Conservation (phyloP, 2,113 vertebrate species). For the Argyrosomus japonicus region DNA sequence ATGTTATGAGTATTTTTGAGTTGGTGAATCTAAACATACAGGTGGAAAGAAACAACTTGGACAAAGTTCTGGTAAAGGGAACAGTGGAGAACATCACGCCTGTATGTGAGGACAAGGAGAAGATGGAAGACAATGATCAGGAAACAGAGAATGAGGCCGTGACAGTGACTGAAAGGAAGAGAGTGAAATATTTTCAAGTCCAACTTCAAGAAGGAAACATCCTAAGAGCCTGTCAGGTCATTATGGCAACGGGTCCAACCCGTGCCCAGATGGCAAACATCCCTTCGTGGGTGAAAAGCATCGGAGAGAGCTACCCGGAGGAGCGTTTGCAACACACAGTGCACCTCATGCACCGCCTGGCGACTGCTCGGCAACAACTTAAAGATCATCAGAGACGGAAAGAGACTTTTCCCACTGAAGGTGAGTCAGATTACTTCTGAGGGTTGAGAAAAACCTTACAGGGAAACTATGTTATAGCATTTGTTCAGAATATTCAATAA, state of each 20-base stretch:
- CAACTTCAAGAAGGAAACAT: conserved; percentile 72
- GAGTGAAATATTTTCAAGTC: conserved; percentile 77
- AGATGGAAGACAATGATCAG: not conserved
- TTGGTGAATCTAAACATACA: conserved; percentile 57
- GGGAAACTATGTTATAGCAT: not conserved
- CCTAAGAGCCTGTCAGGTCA: conserved; percentile 70
- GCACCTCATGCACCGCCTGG: conserved; percentile 80
- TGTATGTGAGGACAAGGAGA: conserved; percentile 44
- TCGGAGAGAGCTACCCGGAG: conserved; percentile 82
- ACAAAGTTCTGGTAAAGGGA: conserved; percentile 76
- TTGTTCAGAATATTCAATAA: not conserved
- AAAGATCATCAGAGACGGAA: conserved; percentile 2
- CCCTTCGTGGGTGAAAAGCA: conserved; percentile 79
- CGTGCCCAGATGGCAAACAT: conserved; percentile 85
- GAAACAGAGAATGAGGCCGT: not conserved
- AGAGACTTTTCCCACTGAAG: conserved; percentile 15
- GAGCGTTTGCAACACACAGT: conserved; percentile 82
- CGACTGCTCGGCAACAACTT: conserved; percentile 29
- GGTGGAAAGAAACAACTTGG: conserved; percentile 80
- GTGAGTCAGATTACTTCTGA: conserved; percentile 51
- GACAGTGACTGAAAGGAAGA: not conserved
- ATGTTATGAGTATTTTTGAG: conserved; percentile 3
- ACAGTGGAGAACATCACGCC: conserved; percentile 80
- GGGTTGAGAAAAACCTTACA: not conserved
- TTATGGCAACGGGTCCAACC: conserved; percentile 84